Evolutionary conservation across 2,888 invertebrate species (phyloP), one percentile per base, ranked within the genome.

Genomic region (Exocentrus adspersus): DNA sequence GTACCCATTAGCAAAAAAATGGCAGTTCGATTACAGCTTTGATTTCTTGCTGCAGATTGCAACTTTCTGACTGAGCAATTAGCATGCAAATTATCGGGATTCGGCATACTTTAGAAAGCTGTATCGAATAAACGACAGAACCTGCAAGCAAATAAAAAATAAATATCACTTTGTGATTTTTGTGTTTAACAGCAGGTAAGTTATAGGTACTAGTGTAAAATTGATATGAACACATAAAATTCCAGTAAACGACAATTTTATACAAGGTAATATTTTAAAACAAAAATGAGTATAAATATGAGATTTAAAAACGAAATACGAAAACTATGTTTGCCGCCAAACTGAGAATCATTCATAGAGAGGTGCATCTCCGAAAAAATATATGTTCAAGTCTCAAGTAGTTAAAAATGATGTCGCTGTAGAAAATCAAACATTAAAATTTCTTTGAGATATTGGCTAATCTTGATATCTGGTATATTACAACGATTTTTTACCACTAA

Each of bases 221-320:
- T 32, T 12, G 14, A 67, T 65, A 63, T 67, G 67, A 69, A 69
- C 65, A 67, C 60, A 53, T 56, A 50, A 66, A 57, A 32, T 66
- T 50, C 52, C 62, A 54, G 66, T 63, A 56, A 66, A 51, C 24
- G 37, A 41, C 41, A 14, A 56, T 51, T 41, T 53, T 67, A 32
- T 60, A 42, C 30, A 60, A 24, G 45, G 17, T 21, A 45, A 56
- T 37, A 21, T 42, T 56, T 43, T 43, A 20, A 20, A 6, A 24
- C 9, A 10, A 9, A 28, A 48, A 48, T 17, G n/a, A n/a, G n/a
- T 28, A 48, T 28, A 24, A 28, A 7, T 48, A 24, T 9, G 9
- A 9, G 10, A 28, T 10, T n/a, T 9, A 9, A 28, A 16, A 48
- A 48, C 37, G 12, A 12, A n/a, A 48, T 28, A 16, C n/a, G 6